Evolutionary conservation across 2,888 invertebrate species (phyloP).

Genomic region (Plebejus anna): DNA sequence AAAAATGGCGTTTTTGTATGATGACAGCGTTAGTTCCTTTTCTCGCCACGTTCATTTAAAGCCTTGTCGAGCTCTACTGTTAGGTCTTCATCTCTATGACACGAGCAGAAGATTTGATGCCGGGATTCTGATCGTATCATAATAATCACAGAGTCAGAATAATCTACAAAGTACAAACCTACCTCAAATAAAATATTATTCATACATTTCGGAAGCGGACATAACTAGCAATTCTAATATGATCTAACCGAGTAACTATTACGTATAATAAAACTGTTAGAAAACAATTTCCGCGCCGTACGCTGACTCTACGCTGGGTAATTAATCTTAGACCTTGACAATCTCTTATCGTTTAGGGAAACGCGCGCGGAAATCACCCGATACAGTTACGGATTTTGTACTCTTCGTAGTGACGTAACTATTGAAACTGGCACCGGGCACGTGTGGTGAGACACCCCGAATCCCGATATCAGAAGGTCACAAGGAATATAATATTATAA

Average conservation of each 20-base stretch:
- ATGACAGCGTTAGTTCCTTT: too few species aligned
- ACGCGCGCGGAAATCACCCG: slow-evolving; percentile 45
- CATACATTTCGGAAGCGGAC: slow-evolving; percentile 29
- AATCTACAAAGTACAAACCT: neutral
- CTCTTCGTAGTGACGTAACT: slow-evolving; percentile 19
- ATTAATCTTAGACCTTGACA: slow-evolving; percentile 48
- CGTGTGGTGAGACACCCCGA: neutral
- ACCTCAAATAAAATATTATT: neutral
- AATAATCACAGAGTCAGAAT: neutral
- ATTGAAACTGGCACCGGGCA: neutral
- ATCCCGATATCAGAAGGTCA: too few species aligned
- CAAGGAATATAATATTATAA: too few species aligned
- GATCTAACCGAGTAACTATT: slow-evolving; percentile 17
- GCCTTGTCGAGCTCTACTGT: too few species aligned
- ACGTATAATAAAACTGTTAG: slow-evolving; percentile 41
- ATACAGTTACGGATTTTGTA: slow-evolving; percentile 36
- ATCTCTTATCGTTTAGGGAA: slow-evolving; percentile 49
- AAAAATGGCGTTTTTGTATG: too few species aligned
- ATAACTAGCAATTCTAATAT: slow-evolving; percentile 12
- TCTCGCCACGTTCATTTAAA: too few species aligned
- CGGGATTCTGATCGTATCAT: too few species aligned
- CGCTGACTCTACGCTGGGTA: slow-evolving; percentile 43
- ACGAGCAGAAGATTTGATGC: too few species aligned
- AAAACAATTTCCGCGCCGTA: slow-evolving; percentile 44
- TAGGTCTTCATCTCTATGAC: too few species aligned